phyloP scores from a whole-genome alignment of 1,140 invertebrate genomes.

The Halesus radiatus region DNA sequence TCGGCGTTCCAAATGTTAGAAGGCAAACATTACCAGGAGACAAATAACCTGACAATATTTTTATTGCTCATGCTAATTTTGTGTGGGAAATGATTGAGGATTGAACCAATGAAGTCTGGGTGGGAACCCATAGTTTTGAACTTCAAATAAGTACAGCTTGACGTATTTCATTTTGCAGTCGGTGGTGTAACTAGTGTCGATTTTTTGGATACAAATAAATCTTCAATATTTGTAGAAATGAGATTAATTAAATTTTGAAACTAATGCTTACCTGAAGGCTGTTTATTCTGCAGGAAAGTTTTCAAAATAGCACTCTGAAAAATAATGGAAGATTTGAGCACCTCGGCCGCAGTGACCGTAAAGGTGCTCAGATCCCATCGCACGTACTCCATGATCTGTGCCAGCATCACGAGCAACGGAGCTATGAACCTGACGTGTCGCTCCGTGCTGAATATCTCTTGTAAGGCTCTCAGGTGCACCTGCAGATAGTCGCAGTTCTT shows the following conservation, averaged over 20 bases:
- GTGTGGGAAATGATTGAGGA: too few relatives aligned
- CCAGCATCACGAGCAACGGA: slow-evolving; percentile 42
- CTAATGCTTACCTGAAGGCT: slow-evolving; percentile 34
- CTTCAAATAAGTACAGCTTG: too few relatives aligned
- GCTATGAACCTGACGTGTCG: slow-evolving; percentile 14
- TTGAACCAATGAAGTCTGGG: too few relatives aligned
- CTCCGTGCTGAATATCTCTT: slow-evolving; percentile 26
- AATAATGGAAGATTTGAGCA: slow-evolving; percentile 34
- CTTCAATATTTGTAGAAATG: too few relatives aligned
- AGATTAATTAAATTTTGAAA: background rate
- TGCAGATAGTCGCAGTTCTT: slow-evolving; percentile 12
- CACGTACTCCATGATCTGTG: slow-evolving; percentile 44
- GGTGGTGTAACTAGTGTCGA: too few relatives aligned
- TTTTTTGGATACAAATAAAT: background rate
- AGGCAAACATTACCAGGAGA: too few relatives aligned
- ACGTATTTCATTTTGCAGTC: too few relatives aligned
- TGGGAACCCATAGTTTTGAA: too few relatives aligned
- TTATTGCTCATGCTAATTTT: too few relatives aligned
- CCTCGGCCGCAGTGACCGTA: slow-evolving; percentile 12
- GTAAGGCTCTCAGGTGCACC: slow-evolving; percentile 33
- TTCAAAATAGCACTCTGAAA: slow-evolving; percentile 32
- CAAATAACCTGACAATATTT: too few relatives aligned
- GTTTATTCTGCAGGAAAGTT: slow-evolving; percentile 19
- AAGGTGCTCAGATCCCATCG: slow-evolving; percentile 47
- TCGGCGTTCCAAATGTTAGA: too few relatives aligned